Base-by-base conservation (phyloP, 1,140 invertebrate species). In the Drosophila carrolli region DNA sequence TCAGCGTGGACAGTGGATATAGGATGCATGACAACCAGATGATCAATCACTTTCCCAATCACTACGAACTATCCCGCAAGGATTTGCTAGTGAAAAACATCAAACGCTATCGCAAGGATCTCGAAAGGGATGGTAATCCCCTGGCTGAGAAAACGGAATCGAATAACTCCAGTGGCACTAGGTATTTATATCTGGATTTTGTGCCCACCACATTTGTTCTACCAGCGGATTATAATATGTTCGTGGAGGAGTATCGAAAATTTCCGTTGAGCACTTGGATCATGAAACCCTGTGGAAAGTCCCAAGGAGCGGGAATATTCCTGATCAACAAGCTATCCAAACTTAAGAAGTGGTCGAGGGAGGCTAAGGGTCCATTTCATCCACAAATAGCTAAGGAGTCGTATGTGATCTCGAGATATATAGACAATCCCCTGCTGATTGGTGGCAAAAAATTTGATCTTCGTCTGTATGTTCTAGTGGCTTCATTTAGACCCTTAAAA, bases 81-180 rank as follows among this genome's bases (percentile, higher is more conserved):
- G 98, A 99, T 93, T 93, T 99, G 19, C 94, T 99, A 60, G 97
- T 99, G 4, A 98, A 98, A 93, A 99, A 99, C 92, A 98, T 99
- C 55, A 99, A 98, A 92, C 93, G 98, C 40, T 99, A 99, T 92
- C 93, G 97, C 37, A 97, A 97, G 84, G 97, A 99, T 84, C 93
- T 98, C 47, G 97, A 98, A 84, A 95, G 96, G 78, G 98, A 98
- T 91, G 97, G 97, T 19, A 98, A 95, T 93, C 95, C 96, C 0
- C 90, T 99, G 44, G 97, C 97, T 0, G 97, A 98, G 90, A 94
- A 95, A 81, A 81, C 90, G 0, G 93, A 94, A 50, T 91, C 93
- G 0, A 94, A 95, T 79, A 95, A 95, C 23, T 95, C 96, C 73
- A 95, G 95, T 40, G 94, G 95, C 72, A 95, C 96, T 10, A 96